Evolutionary conservation across 2,113 vertebrate species (phyloP).

Genomic region (Bos javanicus): DNA sequence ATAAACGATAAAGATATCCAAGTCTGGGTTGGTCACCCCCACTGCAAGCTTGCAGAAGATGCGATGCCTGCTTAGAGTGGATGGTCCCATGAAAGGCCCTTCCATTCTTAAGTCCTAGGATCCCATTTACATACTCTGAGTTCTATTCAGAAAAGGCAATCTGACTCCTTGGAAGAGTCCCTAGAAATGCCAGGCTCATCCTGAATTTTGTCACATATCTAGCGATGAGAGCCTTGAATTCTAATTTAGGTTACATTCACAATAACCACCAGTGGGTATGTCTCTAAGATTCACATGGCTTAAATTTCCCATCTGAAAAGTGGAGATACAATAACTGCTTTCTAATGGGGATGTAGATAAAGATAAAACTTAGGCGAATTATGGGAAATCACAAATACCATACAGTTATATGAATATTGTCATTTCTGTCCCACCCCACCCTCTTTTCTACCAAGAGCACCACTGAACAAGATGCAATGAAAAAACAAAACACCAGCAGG

Average conservation of each 20-base stretch:
- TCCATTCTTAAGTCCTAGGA: not conserved
- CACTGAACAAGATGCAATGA: not conserved
- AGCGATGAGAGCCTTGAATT: not conserved
- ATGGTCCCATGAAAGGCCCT: not conserved
- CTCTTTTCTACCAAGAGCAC: not conserved
- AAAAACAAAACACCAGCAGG: not conserved
- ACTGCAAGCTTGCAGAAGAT: not conserved
- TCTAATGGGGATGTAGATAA: not conserved
- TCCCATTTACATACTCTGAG: not conserved
- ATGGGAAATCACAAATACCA: not conserved
- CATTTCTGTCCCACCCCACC: not conserved
- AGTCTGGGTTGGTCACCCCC: not conserved
- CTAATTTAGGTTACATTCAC: not conserved
- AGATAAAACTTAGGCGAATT: not conserved
- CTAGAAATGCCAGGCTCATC: not conserved
- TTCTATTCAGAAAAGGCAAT: not conserved
- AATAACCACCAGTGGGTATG: not conserved
- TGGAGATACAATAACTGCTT: not conserved
- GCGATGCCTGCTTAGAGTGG: not conserved
- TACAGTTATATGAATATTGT: not conserved
- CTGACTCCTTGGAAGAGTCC: not conserved
- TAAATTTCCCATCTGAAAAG: not conserved
- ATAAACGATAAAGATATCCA: not conserved
- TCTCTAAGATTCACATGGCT: not conserved
- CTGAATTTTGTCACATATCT: not conserved